Base-by-base conservation (phyloP, 2,113 vertebrate genomes). In the Promerops cafer region DNA sequence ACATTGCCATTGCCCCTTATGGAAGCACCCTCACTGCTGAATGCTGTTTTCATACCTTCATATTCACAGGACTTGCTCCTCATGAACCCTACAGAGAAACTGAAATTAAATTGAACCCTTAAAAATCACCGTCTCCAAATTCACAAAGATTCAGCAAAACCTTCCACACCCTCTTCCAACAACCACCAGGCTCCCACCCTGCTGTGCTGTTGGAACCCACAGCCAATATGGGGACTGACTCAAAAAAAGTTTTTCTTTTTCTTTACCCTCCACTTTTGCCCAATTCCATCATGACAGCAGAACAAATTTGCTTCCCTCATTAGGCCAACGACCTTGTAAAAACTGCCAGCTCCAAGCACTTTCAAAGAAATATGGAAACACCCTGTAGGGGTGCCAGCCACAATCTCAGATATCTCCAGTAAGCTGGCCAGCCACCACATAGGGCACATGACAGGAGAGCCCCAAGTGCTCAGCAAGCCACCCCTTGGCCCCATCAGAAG, bases 361-460 rank as follows among this genome's bases (percentile, higher is more conserved):
- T 68, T 1, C 76, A n/a, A 14, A 63, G 57, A 72, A 52, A 16
- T 5, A 26, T 3, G 3, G n/a, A 26, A 79, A 18, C 11, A 9
- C 14, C 17, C 16, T 6, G 7, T 6, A 35, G 35, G 16, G 9
- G 3, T 88, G 22, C 30, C 42, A 71, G 56, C 33, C 74, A 35
- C 26, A 27, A 56, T 42, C 28, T 53, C 65, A 53, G 59, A 13
- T 23, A 16, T 24, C n/a, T 60, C 27, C 44, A 54, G 27, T 13
- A 35, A 45, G 33, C 3, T 50, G 65, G 6, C 17, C 65, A 59
- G 20, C 39, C 42, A 61, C 11, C 45, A 35, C 2, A 0, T 0
- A n/a, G 9, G 27, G 6, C 0, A 0, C 23, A 13, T 4, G 30
- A 50, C 63, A 76, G 2, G 1, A 76, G n/a, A 44, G 16, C 9